A percentile compares a stretch with the other conserved stretches of the same genome.
Evolutionary conservation across 2,888 invertebrate species (phyloP).

Genomic region (Hypena proboscidalis): DNA sequence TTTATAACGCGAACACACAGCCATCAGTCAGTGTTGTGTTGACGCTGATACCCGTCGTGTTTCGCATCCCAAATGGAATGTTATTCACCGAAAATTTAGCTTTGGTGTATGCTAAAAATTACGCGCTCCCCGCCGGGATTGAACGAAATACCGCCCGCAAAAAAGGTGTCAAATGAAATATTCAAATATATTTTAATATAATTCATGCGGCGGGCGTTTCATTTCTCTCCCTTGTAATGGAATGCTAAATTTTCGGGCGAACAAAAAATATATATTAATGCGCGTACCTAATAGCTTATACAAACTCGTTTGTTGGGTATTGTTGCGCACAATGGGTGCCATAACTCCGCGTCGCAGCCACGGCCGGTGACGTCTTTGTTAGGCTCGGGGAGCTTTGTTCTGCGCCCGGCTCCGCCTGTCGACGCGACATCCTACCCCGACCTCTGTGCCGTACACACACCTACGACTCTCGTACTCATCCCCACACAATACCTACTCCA

Average conservation of each 20-base stretch:
- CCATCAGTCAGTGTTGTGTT: slow-evolving; percentile 80
- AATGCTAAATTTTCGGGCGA: slow-evolving; percentile 85
- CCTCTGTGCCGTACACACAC: slow-evolving; percentile 55
- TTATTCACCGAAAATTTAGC: slow-evolving; percentile 81
- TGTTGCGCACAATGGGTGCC: slow-evolving; percentile 85
- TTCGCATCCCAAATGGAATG: slow-evolving; percentile 82
- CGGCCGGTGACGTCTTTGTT: slow-evolving; percentile 86
- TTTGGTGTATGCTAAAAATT: slow-evolving; percentile 82
- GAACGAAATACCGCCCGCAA: slow-evolving; percentile 82
- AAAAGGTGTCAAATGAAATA: slow-evolving; percentile 86
- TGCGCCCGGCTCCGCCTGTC: slow-evolving; percentile 75
- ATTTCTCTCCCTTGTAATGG: slow-evolving; percentile 86
- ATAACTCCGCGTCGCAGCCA: slow-evolving; percentile 85
- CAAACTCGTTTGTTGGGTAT: slow-evolving; percentile 86
- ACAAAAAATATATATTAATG: slow-evolving; percentile 86
- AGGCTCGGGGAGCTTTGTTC: slow-evolving; percentile 78
- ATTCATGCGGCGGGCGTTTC: slow-evolving; percentile 86
- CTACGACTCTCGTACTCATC: slow-evolving; percentile 46
- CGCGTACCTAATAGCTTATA: slow-evolving; percentile 86
- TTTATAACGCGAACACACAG: slow-evolving; percentile 68
- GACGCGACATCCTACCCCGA: slow-evolving; percentile 67
- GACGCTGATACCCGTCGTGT: slow-evolving; percentile 82
- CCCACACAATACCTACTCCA: slow-evolving; percentile 22
- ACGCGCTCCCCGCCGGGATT: slow-evolving; percentile 78
- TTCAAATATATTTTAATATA: slow-evolving; percentile 86